Conservation (phyloP, 2,113 vertebrate genomes). For the Alces alces region DNA sequence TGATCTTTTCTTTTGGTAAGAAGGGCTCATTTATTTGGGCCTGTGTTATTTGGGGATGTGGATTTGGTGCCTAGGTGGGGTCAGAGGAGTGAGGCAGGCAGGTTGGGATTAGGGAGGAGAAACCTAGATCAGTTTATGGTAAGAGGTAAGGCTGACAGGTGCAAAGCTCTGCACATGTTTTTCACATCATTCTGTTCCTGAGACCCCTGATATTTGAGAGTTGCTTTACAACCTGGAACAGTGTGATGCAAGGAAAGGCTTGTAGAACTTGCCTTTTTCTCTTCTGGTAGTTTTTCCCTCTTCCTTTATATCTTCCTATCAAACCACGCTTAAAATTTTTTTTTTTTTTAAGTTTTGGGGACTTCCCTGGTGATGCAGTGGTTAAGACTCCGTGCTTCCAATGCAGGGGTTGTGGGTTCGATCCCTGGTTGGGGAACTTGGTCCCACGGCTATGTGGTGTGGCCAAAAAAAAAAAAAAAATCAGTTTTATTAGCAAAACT, state of each 20-base stretch:
- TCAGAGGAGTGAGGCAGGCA: background rate
- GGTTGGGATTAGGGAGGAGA: background rate
- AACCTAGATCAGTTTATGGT: background rate
- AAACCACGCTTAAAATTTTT: background rate
- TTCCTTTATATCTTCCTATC: background rate
- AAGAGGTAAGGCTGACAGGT: background rate
- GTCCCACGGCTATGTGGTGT: background rate
- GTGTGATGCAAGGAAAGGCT: background rate
- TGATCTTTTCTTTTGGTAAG: background rate
- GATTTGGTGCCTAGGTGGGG: background rate
- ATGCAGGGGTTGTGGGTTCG: background rate
- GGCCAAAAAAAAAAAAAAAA: background rate
- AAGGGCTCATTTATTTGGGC: background rate
- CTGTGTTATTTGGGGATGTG: background rate
- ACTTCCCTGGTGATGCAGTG: background rate
- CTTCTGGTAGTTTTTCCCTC: conserved; percentile 11
- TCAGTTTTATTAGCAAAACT: background rate
- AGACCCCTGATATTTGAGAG: background rate
- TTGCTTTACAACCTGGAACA: background rate
- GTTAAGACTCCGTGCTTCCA: background rate
- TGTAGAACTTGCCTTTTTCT: background rate
- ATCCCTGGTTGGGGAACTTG: background rate
- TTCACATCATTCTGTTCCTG: background rate
- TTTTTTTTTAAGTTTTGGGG: background rate
- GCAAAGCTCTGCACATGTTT: background rate